Evolutionary conservation across 2,113 vertebrate genomes (phyloP).

Genomic region (Myrmophylax atrothorax): DNA sequence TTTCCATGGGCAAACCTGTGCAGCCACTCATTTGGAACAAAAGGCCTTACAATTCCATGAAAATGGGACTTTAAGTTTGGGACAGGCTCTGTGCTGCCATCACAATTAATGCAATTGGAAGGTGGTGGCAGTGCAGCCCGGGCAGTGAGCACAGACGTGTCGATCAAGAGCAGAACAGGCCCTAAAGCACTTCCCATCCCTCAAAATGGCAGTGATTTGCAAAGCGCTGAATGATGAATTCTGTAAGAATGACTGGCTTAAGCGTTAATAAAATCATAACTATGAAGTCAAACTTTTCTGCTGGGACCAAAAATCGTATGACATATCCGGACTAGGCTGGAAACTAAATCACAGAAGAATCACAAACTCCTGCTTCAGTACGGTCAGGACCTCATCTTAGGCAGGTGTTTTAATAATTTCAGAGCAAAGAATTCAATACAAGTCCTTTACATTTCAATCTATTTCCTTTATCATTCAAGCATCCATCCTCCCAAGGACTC

Average conservation of each 20-base stretch:
- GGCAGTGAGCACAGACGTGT: not conserved
- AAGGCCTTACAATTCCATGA: not conserved
- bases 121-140: not conserved
- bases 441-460: not conserved
- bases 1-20: not conserved
- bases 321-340: not conserved
- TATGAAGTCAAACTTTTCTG: constrained; percentile 23
- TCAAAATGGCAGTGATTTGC: constrained; percentile 42
- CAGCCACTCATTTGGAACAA: not conserved
- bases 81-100: not conserved
- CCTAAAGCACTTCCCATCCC: constrained; percentile 15
- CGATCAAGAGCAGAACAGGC: not conserved
- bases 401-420: constrained; percentile 16
- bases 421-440: not conserved
- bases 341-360: constrained; percentile 43
- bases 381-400: constrained; percentile 30
- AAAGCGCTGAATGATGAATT: constrained; percentile 1
- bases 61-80: not conserved
- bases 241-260: not conserved
- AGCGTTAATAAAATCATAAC: constrained; percentile 12
- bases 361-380: not conserved
- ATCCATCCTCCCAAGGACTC: constrained; percentile 8
- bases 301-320: not conserved
- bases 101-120: not conserved
- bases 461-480: not conserved